Evolutionary conservation across 2,797 vertebrate species (phyloP).

Genomic region (Oreochromis mossambicus): DNA sequence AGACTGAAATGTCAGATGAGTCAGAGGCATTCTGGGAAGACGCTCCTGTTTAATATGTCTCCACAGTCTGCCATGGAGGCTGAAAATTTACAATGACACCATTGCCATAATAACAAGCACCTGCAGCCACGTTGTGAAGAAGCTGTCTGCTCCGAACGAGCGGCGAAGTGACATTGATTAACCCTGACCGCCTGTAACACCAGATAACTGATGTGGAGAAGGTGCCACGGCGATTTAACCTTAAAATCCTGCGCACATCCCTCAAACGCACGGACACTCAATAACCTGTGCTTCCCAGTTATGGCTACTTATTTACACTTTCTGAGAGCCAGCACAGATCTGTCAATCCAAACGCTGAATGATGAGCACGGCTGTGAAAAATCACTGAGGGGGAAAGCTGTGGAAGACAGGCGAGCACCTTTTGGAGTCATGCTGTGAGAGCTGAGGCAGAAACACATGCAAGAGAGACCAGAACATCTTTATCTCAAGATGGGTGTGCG

Average conservation of each 20-base stretch:
- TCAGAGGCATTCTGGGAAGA: slow-evolving; percentile 68
- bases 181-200: slow-evolving; percentile 53
- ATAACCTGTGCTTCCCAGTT: slow-evolving; percentile 8
- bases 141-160: slow-evolving; percentile 38
- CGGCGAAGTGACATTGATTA: slow-evolving; percentile 59
- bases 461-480: neutral
- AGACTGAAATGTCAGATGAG: slow-evolving; percentile 76
- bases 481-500: neutral
- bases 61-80: slow-evolving; percentile 37
- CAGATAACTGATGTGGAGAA: slow-evolving; percentile 33
- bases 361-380: neutral
- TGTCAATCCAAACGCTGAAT: neutral
- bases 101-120: slow-evolving; percentile 53
- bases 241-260: slow-evolving; percentile 22
- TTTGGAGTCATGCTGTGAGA: slow-evolving; percentile 28
- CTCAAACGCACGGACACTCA: slow-evolving; percentile 3
- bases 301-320: slow-evolving; percentile 23
- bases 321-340: neutral
- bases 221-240: slow-evolving; percentile 17
- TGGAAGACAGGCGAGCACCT: slow-evolving; percentile 7
- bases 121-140: slow-evolving; percentile 53
- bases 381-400: neutral
- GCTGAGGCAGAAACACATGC: slow-evolving; percentile 17
- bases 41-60: slow-evolving; percentile 61
- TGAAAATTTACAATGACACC: slow-evolving; percentile 61